These are phyloP conservation scores for Drosophila arizonae DNA, from an alignment of 1,140 invertebrate genomes.

Conservation along the genomic window DNA sequence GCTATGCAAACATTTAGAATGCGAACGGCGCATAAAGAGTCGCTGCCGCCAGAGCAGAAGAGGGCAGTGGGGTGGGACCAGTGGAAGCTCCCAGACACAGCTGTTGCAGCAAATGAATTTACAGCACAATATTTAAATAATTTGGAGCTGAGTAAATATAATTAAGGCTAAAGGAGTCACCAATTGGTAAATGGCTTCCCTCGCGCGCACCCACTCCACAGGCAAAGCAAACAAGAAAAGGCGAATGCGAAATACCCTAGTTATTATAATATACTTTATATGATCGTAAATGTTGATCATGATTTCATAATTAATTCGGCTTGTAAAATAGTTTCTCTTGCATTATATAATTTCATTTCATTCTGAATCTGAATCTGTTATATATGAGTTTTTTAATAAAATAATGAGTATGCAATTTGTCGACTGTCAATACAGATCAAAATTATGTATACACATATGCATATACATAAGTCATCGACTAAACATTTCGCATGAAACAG, in stretches of 20 bases:
- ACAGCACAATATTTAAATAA: conserved; percentile 26
- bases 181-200: conserved; percentile 36
- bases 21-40: conserved; percentile 34
- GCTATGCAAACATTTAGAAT: conserved; percentile 31
- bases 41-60: background rate
- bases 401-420: no score
- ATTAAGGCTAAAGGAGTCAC: conserved; percentile 70
- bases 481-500: conserved; percentile 4
- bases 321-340: no score
- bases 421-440: no score
- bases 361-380: no score
- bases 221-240: conserved; percentile 13
- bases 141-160: conserved; percentile 35
- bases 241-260: background rate
- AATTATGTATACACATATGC: no score
- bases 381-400: no score
- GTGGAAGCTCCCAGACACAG: conserved; percentile 1
- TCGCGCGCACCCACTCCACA: no score
- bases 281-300: no score
- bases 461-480: no score
- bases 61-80: background rate
- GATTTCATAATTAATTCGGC: no score
- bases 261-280: no score
- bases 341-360: no score
- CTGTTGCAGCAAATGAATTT: conserved; percentile 31